A percentile compares a stretch with the other conserved stretches of the same genome.
These are phyloP conservation scores for Entomobrya proxima DNA, from an alignment of 2,888 invertebrate species.

Conservation along the genomic window DNA sequence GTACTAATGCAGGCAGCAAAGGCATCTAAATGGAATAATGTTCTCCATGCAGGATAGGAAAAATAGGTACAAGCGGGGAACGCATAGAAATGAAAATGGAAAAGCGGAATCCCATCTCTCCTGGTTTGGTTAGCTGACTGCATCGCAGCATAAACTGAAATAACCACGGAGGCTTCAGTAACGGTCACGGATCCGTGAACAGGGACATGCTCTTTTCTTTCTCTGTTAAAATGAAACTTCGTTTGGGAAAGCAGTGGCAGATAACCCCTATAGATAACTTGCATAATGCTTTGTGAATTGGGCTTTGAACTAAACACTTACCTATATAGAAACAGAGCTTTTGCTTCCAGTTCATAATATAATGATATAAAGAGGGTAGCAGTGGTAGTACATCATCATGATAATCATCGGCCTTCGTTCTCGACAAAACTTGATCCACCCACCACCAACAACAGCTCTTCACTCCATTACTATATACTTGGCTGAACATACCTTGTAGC, in stretches of 20 bases:
- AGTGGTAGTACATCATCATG: not conserved
- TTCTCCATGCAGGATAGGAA: not conserved
- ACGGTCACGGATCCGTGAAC: slow-evolving; percentile 36
- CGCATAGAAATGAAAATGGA: slow-evolving; percentile 12
- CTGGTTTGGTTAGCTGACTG: not conserved
- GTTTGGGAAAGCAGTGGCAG: not conserved
- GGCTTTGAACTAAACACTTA: not conserved
- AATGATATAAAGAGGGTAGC: not conserved
- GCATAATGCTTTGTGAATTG: not conserved
- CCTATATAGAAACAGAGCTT: not conserved
- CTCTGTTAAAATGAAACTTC: slow-evolving; percentile 29
- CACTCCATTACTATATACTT: slow-evolving; percentile 27
- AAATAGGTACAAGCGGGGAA: not conserved
- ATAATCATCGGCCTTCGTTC: not conserved
- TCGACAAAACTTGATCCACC: slow-evolving; percentile 18
- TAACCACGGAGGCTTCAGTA: slow-evolving; percentile 32
- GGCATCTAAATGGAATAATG: not conserved
- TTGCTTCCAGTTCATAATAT: slow-evolving; percentile 5
- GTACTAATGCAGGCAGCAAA: not conserved
- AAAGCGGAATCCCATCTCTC: not conserved
- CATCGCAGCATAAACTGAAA: slow-evolving; percentile 6
- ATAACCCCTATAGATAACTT: not conserved
- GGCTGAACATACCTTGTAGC: slow-evolving; percentile 3
- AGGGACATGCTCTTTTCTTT: slow-evolving; percentile 21
- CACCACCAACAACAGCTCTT: slow-evolving; percentile 12